A percentile compares a stretch with the other conserved stretches of the same genome.
phyloP scores from a whole-genome alignment of 2,888 invertebrate genomes.

The Nymphalis urticae region DNA sequence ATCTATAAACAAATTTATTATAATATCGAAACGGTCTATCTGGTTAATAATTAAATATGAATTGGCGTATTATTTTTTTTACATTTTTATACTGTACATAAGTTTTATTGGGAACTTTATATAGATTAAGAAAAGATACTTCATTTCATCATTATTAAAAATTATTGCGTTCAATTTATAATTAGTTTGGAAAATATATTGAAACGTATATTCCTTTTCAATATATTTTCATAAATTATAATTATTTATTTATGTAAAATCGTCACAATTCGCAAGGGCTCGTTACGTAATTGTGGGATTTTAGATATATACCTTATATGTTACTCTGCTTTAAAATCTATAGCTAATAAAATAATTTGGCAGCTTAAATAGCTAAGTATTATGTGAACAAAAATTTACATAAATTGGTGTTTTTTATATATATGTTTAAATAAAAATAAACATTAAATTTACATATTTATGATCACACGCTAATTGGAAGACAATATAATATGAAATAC shows the following conservation, averaged over 20 bases:
- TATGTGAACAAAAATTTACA: conserved; percentile 25
- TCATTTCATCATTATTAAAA: conserved; percentile 41
- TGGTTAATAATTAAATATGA: conserved; percentile 43
- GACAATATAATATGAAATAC: conserved; percentile 65
- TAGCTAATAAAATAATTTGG: conserved; percentile 18
- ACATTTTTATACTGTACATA: conserved; percentile 50
- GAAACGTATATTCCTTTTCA: conserved; percentile 19
- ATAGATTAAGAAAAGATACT: conserved; percentile 26
- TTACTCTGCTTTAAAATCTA: conserved; percentile 63
- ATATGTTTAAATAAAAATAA: conserved; percentile 30
- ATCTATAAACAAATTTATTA: conserved; percentile 52
- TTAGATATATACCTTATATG: conserved; percentile 51
- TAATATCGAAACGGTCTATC: conserved; percentile 59
- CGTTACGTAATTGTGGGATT: conserved; percentile 60
- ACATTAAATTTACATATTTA: conserved; percentile 31
- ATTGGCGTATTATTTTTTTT: conserved; percentile 25
- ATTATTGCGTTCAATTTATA: conserved; percentile 50
- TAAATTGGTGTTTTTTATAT: conserved; percentile 2
- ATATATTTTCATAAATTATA: conserved; percentile 34
- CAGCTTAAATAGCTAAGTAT: conserved; percentile 22
- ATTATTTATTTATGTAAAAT: conserved; percentile 50
- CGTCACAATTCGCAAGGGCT: conserved; percentile 70
- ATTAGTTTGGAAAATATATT: conserved; percentile 33
- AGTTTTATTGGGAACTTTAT: conserved; percentile 50
- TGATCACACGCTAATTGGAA: conserved; percentile 74